Percentiles rank a stretch among this genome's conserved stretches.
These are phyloP conservation scores for Propithecus deckenii DNA, from an alignment of 2,797 vertebrate genomes.

Conservation along the genomic window DNA sequence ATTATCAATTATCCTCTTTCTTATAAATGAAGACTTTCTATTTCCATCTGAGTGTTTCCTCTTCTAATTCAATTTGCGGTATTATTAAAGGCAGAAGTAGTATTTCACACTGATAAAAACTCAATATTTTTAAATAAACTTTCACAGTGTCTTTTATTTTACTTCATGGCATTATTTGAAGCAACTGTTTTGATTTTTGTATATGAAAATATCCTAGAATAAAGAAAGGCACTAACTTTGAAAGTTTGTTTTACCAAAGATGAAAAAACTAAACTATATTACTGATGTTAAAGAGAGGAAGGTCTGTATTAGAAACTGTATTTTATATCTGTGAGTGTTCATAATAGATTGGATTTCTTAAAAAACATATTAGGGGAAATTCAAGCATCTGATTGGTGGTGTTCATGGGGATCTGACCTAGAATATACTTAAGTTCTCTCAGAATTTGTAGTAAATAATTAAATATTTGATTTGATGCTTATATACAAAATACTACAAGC, in stretches of 20 bases:
- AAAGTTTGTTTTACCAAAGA: not conserved
- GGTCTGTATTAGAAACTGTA: not conserved
- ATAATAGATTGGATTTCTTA: not conserved
- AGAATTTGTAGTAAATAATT: not conserved
- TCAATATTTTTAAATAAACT: not conserved
- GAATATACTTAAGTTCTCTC: not conserved
- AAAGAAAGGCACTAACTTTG: not conserved
- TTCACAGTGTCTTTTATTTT: not conserved
- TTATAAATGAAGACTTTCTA: not conserved
- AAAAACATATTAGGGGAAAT: not conserved
- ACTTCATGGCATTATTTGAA: not conserved
- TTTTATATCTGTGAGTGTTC: not conserved
- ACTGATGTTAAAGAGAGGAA: not conserved
- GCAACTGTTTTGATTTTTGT: not conserved
- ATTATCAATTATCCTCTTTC: not conserved
- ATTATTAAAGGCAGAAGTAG: not conserved
- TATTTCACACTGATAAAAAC: not conserved
- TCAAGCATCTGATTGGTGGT: rapidly evolving
- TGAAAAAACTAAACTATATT: not conserved
- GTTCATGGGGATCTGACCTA: not conserved
- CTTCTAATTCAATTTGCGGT: not conserved
- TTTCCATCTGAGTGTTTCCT: not conserved
- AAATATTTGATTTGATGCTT: not conserved
- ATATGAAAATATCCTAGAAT: not conserved
- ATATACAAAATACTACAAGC: not conserved